phyloP scores from a whole-genome alignment of 2,113 vertebrate species.

The Neofelis nebulosa region DNA sequence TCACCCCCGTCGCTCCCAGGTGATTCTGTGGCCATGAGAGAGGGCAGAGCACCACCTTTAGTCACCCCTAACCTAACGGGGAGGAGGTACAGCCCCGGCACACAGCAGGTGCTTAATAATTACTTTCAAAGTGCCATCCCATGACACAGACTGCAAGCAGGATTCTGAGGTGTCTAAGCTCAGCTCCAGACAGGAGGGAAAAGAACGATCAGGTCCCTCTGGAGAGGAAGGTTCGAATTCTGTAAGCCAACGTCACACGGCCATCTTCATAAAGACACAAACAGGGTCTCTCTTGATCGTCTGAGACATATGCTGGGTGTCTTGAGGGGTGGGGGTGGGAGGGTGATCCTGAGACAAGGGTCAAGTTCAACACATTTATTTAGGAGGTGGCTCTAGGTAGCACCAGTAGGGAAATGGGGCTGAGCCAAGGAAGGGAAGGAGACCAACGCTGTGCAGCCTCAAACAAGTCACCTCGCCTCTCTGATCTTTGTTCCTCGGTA shows the following conservation, averaged over 20 bases:
- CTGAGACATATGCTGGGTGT: neutral
- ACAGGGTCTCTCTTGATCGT: neutral
- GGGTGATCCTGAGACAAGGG: neutral
- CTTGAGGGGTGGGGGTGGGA: neutral
- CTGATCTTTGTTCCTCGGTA: neutral
- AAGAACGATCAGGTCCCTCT: neutral
- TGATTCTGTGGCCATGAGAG: neutral
- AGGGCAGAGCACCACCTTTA: neutral
- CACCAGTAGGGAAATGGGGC: neutral
- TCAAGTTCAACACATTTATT: neutral
- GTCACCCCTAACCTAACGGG: neutral
- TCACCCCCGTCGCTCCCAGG: neutral
- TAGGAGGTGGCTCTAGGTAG: neutral
- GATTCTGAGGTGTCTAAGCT: too few species aligned
- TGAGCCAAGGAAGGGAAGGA: neutral
- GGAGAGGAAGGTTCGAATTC: neutral
- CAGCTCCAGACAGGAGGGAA: neutral
- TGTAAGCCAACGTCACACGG: neutral
- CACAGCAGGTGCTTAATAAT: neutral
- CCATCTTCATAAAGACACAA: neutral
- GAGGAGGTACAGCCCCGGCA: neutral
- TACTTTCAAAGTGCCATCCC: neutral
- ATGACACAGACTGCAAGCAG: neutral
- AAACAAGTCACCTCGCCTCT: neutral
- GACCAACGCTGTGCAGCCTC: neutral